Evolutionary conservation across 2,797 vertebrate genomes (phyloP), one percentile per base, ranked within the genome.

Genomic region (Thunnus albacares): DNA sequence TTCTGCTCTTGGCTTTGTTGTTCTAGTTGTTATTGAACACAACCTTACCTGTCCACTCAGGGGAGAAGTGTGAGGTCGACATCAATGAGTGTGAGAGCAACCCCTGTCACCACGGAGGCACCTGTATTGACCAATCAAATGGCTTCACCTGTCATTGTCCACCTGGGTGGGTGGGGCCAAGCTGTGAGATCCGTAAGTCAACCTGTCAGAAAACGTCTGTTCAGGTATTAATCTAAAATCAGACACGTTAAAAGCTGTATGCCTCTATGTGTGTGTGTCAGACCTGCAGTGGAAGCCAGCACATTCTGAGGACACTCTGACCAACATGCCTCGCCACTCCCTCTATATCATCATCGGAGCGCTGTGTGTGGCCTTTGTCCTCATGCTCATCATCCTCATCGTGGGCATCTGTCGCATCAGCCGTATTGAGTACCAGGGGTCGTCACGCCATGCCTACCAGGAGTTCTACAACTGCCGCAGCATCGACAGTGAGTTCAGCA

Each of bases 341-440:
- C 97, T 99, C 1, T 99, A 99, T 89, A 97, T 99, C 91, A 99
- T 99, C 90, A 99, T 99, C 0, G 98, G 98, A 1, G 98, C 98
- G 0, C 96, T 99, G 85, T 99, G 98, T 0, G 98, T 99, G 22
- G 98, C 98, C 18, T 99, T 99, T n/a, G 95, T 99, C 58, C 96
- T 99, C 75, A 99, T 99, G 98, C 95, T 99, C 66, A 99, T 99
- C 94, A 99, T 99, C 88, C 96, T 99, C 43, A 99, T 99, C 0
- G 98, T 99, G 91, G 98, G 98, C 0, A 99, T 99, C 90, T 99
- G 98, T 75, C 97, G 98, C 90, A 99, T 99, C 95, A 99, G 98
- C 91, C 98, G 98, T 84, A 99, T 99, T 0, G 98, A 99, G 90
- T 99, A 99, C 94, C 98, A 99, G 94, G 98, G 98, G 81, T 99